A percentile compares a stretch with the other conserved stretches of the same genome.
Evolutionary conservation across 1,140 invertebrate genomes (phyloP).

Genomic region (Diploscapter pachys): DNA sequence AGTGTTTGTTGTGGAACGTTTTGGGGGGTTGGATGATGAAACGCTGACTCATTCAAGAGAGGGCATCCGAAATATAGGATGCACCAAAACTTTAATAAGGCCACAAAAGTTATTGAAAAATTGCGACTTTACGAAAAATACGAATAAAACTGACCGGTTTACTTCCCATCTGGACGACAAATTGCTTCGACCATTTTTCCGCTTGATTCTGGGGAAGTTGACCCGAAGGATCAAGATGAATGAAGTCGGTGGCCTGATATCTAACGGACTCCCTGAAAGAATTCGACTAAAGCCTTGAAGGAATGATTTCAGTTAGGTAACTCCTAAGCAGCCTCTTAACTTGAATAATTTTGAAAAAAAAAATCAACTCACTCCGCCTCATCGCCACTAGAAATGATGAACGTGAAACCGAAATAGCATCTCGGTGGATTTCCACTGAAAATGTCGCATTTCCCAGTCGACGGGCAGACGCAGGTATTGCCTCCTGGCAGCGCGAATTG

Average conservation of each 20-base stretch:
- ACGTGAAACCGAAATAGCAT: slow-evolving; percentile 45
- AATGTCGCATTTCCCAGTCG: slow-evolving; percentile 9
- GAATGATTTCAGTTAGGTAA: too few species aligned
- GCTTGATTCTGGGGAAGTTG: slow-evolving; percentile 19
- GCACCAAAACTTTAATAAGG: too few species aligned
- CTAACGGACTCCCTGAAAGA: slow-evolving; percentile 45
- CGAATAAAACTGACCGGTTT: slow-evolving; percentile 42
- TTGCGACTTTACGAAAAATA: too few species aligned
- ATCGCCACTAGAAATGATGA: slow-evolving; percentile 39
- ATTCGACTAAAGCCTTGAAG: too few species aligned
- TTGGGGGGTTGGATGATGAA: too few species aligned
- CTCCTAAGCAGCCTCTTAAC: not conserved
- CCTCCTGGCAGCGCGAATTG: slow-evolving; percentile 22
- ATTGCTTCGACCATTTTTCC: slow-evolving; percentile 25
- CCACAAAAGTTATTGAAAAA: too few species aligned
- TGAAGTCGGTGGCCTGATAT: slow-evolving; percentile 44
- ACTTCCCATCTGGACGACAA: slow-evolving; percentile 41
- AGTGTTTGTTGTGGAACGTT: too few species aligned
- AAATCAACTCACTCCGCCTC: too few species aligned
- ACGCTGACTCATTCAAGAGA: too few species aligned
- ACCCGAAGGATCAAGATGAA: slow-evolving; percentile 39
- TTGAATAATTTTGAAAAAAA: slow-evolving; percentile 44
- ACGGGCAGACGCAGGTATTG: slow-evolving; percentile 19
- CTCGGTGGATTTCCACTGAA: slow-evolving; percentile 12
- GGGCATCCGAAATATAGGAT: too few species aligned